Evolutionary conservation across 2,113 vertebrate genomes (phyloP), one percentile per base, ranked within the genome.

Genomic region (Aldabrachelys gigantea): DNA sequence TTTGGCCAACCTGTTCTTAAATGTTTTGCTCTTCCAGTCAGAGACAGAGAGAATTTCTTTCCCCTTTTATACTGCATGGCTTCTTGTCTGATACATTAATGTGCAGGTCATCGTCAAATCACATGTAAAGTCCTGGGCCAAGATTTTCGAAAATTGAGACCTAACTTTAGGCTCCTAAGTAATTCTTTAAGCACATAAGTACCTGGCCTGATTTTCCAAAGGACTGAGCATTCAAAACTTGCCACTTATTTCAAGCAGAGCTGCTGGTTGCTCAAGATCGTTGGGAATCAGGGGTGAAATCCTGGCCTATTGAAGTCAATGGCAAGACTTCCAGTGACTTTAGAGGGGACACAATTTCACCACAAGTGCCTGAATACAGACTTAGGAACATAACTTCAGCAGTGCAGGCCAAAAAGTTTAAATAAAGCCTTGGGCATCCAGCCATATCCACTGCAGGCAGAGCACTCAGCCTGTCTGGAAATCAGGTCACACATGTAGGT

Each of bases 1-100:
- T 62, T 62, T 62, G 29, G 3, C 31, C 29, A 62, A 35, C 29
- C 59, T 35, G 13, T 57, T 57, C 56, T 57, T 25, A 57, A 57
- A 57, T 62, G 59, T 13, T 62, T 62, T 62, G 59, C 59, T 62
- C 31, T 62, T 62, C 59, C 59, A 17, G 10, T 57, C 56, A 62
- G 59, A 62, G 29, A 31, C 59, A 62, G 62, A 9, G 47, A 49
- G 69, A 88, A 62, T 91, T 38, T 29, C 56, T 92, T 76, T 9
- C 0, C 62, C 84, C 84, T 88, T 13, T 85, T 1, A 0, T 72
- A 85, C 89, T 56, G 24, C 1, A 0, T 52, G n/a, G 17, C 19
- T 83, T 83, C 65, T 89, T 29, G 1, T 54, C 86, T 75, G 21
- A 53, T 72, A 54, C 22, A 47, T 11, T 11, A 35, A 11, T 52